Evolutionary conservation across 2,797 vertebrate species (phyloP).

Genomic region (Micropoecilia bifurca): DNA sequence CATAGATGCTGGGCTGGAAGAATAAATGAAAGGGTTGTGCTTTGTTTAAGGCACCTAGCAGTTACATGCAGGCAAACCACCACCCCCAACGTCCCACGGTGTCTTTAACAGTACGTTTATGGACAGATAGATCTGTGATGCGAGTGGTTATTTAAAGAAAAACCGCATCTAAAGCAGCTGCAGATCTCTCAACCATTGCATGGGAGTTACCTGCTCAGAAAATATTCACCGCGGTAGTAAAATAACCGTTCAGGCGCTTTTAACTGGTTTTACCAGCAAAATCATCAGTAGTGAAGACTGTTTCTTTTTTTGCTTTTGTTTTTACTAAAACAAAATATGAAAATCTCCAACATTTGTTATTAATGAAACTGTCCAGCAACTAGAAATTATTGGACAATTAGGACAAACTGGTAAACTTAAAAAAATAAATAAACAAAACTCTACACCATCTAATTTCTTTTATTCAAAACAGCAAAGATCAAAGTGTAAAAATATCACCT

Average conservation of each 20-base stretch:
- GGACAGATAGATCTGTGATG: slow-evolving; percentile 28
- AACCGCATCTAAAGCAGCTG: slow-evolving; percentile 26
- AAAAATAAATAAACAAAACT: no score
- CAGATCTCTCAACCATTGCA: not conserved
- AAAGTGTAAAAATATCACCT: no score
- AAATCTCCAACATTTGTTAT: not conserved
- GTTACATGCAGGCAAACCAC: slow-evolving; percentile 30
- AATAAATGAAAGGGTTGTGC: not conserved
- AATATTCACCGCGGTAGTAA: not conserved
- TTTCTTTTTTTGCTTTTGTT: not conserved
- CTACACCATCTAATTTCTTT: no score
- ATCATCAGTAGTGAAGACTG: not conserved
- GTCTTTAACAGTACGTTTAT: slow-evolving; percentile 23
- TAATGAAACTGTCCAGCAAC: not conserved
- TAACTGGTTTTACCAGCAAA: not conserved
- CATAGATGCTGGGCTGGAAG: slow-evolving; percentile 1
- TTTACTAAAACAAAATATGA: not conserved
- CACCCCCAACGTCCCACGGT: slow-evolving; percentile 36
- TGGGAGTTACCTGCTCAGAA: slow-evolving; percentile 13
- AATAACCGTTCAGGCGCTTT: not conserved
- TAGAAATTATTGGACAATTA: not conserved
- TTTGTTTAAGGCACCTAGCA: not conserved
- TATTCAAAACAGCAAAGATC: not conserved
- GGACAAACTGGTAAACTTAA: not conserved
- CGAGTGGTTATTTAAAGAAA: slow-evolving; percentile 28